phyloP scores from a whole-genome alignment of 2,888 invertebrate genomes.

The Drosophila mercatorum region DNA sequence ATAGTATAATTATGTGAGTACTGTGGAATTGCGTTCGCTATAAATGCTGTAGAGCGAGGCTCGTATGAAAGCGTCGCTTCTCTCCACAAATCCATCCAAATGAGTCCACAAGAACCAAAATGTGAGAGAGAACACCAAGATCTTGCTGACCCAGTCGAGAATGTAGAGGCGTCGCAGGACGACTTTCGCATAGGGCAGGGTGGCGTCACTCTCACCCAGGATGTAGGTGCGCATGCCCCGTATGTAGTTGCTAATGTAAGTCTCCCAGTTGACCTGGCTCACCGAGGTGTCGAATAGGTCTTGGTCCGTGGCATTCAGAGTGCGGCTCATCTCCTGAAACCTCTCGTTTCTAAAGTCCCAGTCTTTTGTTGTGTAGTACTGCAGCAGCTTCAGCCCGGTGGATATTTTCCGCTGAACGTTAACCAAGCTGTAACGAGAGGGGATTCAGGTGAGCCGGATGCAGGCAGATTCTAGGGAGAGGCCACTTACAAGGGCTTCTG shows the following conservation, averaged over 20 bases:
- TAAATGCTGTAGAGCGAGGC: constrained; percentile 61
- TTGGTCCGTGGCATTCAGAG: constrained; percentile 86
- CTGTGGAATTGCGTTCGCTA: constrained; percentile 57
- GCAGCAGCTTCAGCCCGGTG: constrained; percentile 87
- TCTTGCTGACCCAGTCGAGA: constrained; percentile 84
- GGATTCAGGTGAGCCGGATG: not conserved
- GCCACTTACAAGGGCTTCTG: constrained; percentile 91
- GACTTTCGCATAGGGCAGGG: constrained; percentile 89
- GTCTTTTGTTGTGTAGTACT: constrained; percentile 91
- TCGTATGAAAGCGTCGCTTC: constrained; percentile 74
- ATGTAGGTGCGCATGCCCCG: constrained; percentile 93
- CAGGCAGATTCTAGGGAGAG: not conserved
- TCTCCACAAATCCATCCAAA: constrained; percentile 78
- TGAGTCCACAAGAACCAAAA: constrained; percentile 83
- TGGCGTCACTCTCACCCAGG: constrained; percentile 92
- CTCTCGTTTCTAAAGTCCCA: constrained; percentile 91
- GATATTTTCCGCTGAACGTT: constrained; percentile 87
- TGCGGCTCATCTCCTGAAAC: constrained; percentile 86
- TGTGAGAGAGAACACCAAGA: constrained; percentile 71
- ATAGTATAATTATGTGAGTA: constrained; percentile 46
- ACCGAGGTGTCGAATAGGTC: constrained; percentile 87
- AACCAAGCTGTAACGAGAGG: constrained; percentile 85
- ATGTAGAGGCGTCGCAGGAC: constrained; percentile 85
- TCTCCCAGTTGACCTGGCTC: constrained; percentile 87
- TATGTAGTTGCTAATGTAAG: constrained; percentile 89